Evolutionary conservation across 2,113 vertebrate species (phyloP).

Genomic region (Actenoides hombroni): DNA sequence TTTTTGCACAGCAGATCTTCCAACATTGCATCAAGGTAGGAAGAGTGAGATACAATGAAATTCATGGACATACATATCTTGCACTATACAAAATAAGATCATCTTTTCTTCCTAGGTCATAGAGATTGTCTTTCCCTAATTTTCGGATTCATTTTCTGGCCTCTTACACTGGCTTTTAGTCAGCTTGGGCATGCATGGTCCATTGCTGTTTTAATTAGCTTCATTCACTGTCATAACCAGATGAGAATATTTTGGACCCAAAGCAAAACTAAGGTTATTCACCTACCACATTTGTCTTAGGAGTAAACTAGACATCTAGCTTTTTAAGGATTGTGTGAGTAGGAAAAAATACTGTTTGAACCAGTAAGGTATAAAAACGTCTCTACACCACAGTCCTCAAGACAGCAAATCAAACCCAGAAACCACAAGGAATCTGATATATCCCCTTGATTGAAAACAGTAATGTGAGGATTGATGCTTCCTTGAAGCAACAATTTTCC

Average conservation of each 20-base stretch:
- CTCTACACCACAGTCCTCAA: not conserved
- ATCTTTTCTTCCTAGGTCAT: not conserved
- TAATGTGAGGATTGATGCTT: not conserved
- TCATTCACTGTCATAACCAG: not conserved
- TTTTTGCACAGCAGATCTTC: not conserved
- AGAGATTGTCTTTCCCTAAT: not conserved
- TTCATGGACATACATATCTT: not conserved
- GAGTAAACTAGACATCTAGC: not conserved
- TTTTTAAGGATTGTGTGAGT: not conserved
- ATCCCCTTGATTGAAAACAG: not conserved
- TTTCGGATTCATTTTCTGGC: not conserved
- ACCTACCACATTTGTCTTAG: not conserved
- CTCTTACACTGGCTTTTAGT: not conserved
- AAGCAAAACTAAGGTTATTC: not conserved
- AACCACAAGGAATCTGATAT: not conserved
- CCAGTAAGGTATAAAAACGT: not conserved
- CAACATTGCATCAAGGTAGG: not conserved
- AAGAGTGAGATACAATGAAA: not conserved
- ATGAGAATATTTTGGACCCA: not conserved
- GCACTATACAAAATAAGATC: not conserved
- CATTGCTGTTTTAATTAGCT: not conserved
- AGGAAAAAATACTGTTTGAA: not conserved
- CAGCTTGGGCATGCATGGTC: not conserved
- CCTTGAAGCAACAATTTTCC: not conserved
- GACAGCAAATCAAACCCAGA: not conserved